phyloP scores from a whole-genome alignment of 2,797 vertebrate genomes.

The Sebastes vulpes region DNA sequence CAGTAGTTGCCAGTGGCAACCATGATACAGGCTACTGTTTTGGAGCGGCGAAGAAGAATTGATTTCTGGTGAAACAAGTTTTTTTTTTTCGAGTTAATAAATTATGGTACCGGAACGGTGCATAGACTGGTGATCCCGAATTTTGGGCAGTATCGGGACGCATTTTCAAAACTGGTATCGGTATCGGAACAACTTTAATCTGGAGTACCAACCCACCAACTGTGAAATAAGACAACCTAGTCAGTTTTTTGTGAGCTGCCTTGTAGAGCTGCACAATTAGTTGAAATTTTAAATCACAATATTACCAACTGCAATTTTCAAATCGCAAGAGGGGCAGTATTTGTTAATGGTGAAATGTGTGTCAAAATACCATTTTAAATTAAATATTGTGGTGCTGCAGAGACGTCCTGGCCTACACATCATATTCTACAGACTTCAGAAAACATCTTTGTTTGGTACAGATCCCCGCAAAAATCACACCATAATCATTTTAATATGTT shows the following conservation, averaged over 20 bases:
- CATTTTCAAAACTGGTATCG: too few species aligned
- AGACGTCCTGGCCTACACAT: too few species aligned
- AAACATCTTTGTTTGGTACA: too few species aligned
- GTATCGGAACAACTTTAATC: not conserved
- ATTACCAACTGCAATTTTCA: not conserved
- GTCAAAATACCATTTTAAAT: not conserved
- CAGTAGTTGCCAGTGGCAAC: too few species aligned
- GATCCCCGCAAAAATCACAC: too few species aligned
- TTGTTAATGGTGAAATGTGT: not conserved
- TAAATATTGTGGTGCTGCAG: not conserved
- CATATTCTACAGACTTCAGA: too few species aligned
- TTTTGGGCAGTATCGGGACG: not conserved
- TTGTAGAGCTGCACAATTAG: not conserved
- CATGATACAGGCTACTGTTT: too few species aligned
- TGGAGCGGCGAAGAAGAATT: not conserved
- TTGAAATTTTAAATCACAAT: not conserved
- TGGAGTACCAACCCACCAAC: not conserved
- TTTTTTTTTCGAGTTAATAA: not conserved
- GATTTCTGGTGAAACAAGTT: not conserved
- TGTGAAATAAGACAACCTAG: not conserved
- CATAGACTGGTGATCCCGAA: not conserved
- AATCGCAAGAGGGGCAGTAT: not conserved
- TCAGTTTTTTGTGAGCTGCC: not conserved
- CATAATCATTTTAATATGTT: too few species aligned
- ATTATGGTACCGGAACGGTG: not conserved